These are phyloP conservation scores for Pangasianodon hypophthalmus DNA, from an alignment of 2,113 vertebrate genomes.

Conservation along the genomic window DNA sequence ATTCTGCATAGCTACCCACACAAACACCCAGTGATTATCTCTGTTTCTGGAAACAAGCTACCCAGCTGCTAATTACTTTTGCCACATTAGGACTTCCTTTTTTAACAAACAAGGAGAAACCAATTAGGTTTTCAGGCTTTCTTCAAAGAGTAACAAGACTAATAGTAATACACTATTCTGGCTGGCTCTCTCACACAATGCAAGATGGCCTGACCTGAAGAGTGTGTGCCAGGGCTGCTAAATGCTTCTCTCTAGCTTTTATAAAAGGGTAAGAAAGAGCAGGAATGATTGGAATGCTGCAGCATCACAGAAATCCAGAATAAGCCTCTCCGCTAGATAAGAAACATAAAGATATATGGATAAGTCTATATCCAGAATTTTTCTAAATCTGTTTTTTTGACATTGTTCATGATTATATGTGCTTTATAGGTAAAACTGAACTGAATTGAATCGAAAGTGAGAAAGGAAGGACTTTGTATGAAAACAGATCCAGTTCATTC, in stretches of 20 bases:
- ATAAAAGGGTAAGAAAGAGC: neutral
- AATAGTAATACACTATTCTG: neutral
- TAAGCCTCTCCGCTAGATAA: neutral
- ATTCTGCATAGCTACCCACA: slow-evolving; percentile 23
- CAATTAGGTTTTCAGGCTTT: neutral
- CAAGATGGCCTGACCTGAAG: neutral
- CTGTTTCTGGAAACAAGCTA: too few relatives aligned
- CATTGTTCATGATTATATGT: neutral
- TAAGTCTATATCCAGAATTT: neutral
- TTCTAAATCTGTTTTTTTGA: neutral
- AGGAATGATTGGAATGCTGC: neutral
- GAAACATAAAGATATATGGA: neutral
- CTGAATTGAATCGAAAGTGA: neutral
- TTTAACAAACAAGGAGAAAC: neutral
- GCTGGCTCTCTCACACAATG: neutral
- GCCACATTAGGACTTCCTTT: neutral
- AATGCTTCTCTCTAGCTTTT: neutral
- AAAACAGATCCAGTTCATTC: neutral
- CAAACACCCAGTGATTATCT: slow-evolving; percentile 25
- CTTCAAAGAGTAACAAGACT: neutral
- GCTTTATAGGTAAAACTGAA: too few relatives aligned
- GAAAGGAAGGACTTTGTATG: neutral
- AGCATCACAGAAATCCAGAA: slow-evolving; percentile 2
- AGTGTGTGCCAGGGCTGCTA: neutral
- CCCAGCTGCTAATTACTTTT: too few relatives aligned